Evolutionary conservation across 1,140 invertebrate genomes (phyloP).

Genomic region (Orchestia grillus): DNA sequence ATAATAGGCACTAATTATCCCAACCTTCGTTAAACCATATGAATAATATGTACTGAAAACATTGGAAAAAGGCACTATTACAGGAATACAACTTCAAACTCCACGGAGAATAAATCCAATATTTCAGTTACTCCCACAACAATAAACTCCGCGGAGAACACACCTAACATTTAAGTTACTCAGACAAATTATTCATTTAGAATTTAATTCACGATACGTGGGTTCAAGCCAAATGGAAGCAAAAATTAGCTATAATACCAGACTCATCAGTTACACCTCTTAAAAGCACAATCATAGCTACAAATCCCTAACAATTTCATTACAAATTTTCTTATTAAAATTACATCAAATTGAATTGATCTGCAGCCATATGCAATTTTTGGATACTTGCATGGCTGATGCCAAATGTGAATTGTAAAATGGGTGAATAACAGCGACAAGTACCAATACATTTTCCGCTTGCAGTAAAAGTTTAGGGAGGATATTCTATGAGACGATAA

Average conservation of each 20-base stretch:
- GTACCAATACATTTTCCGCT: too few species aligned
- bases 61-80: neutral
- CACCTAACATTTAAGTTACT: neutral
- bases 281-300: neutral
- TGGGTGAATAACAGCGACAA: too few species aligned
- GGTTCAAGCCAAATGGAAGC: neutral
- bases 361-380: too few species aligned
- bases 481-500: too few species aligned
- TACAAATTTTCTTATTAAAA: too few species aligned
- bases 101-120: too few species aligned
- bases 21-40: neutral
- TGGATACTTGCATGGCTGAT: too few species aligned
- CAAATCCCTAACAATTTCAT: too few species aligned
- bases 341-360: too few species aligned
- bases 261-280: neutral
- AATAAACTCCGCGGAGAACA: neutral
- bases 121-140: too few species aligned
- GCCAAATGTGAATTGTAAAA: too few species aligned
- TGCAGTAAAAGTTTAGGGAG: too few species aligned
- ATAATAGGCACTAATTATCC: neutral
- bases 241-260: neutral
- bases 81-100: neutral
- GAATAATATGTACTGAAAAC: neutral
- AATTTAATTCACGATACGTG: neutral
- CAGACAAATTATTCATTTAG: neutral